Evolutionary conservation across 2,888 invertebrate genomes (phyloP).

Genomic region (Drosophila testacea): DNA sequence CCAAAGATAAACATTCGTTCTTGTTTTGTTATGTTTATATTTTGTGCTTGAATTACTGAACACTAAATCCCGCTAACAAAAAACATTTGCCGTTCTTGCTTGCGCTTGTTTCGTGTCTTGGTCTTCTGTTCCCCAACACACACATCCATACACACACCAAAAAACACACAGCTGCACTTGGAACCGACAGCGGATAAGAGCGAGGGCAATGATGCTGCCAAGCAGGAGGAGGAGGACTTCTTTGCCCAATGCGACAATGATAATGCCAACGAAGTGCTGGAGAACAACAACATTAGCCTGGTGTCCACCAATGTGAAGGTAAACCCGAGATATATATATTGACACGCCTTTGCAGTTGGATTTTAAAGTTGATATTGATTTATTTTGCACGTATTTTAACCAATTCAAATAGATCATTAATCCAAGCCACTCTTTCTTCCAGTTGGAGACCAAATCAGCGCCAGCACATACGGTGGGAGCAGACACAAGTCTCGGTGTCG

Average conservation of each 20-base stretch:
- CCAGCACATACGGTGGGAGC: slow-evolving; percentile 37
- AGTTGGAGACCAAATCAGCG: slow-evolving; percentile 71
- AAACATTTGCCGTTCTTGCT: slow-evolving; percentile 49
- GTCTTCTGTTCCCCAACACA: slow-evolving; percentile 21
- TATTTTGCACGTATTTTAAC: background rate
- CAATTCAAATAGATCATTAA: background rate
- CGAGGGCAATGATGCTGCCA: slow-evolving; percentile 86
- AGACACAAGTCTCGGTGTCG: slow-evolving; percentile 21
- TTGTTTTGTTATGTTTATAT: slow-evolving; percentile 18
- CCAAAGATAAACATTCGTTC: too few species aligned
- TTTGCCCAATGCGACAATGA: slow-evolving; percentile 91
- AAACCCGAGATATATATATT: slow-evolving; percentile 48
- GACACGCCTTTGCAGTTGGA: slow-evolving; percentile 34
- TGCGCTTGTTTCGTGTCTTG: slow-evolving; percentile 41
- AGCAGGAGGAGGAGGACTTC: slow-evolving; percentile 90
- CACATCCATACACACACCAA: slow-evolving; percentile 24
- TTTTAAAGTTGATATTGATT: slow-evolving; percentile 32
- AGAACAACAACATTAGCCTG: slow-evolving; percentile 84
- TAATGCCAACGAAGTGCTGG: slow-evolving; percentile 77
- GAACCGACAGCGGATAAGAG: slow-evolving; percentile 88
- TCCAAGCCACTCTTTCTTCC: background rate
- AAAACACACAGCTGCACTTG: slow-evolving; percentile 88
- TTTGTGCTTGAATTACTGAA: slow-evolving; percentile 35
- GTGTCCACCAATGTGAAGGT: slow-evolving; percentile 86
- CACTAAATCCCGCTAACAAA: slow-evolving; percentile 30